Conservation (phyloP, 2,888 invertebrate species). For the Sinodicranocentrus sp. region DNA sequence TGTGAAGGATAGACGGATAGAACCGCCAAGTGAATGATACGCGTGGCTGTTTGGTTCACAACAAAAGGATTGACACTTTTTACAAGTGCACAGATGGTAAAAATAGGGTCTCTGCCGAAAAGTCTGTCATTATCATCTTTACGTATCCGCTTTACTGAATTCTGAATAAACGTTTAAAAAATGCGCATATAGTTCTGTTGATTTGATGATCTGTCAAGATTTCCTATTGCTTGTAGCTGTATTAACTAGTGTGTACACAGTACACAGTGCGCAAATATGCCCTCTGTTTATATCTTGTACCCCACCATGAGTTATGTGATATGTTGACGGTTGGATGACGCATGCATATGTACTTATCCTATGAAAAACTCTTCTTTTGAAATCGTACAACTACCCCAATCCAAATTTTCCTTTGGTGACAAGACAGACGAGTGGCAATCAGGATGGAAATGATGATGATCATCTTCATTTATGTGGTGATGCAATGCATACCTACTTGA, state of each 20-base stretch:
- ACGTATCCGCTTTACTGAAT: background rate
- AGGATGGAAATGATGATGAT: constrained; percentile 56
- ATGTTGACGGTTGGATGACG: constrained; percentile 29
- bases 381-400: constrained; percentile 52
- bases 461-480: constrained; percentile 18
- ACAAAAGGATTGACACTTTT: constrained; percentile 48
- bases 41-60: constrained; percentile 60
- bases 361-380: constrained; percentile 6
- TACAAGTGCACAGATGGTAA: constrained; percentile 58
- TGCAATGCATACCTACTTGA: constrained; percentile 40
- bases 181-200: background rate
- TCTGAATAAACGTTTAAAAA: constrained; percentile 15
- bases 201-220: constrained; percentile 30
- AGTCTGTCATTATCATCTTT: constrained; percentile 40
- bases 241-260: background rate
- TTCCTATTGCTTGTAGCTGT: constrained; percentile 8
- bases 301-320: background rate
- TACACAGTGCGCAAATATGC: background rate
- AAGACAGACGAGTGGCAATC: constrained; percentile 40
- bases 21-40: constrained; percentile 27
- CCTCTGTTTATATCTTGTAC: background rate
- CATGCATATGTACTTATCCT: constrained; percentile 24
- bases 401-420: constrained; percentile 44
- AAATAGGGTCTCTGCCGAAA: constrained; percentile 55
- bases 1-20: background rate